A percentile compares a stretch with the other conserved stretches of the same genome.
phyloP scores from a whole-genome alignment of 2,888 invertebrate species.

The Sisyra terminalis region DNA sequence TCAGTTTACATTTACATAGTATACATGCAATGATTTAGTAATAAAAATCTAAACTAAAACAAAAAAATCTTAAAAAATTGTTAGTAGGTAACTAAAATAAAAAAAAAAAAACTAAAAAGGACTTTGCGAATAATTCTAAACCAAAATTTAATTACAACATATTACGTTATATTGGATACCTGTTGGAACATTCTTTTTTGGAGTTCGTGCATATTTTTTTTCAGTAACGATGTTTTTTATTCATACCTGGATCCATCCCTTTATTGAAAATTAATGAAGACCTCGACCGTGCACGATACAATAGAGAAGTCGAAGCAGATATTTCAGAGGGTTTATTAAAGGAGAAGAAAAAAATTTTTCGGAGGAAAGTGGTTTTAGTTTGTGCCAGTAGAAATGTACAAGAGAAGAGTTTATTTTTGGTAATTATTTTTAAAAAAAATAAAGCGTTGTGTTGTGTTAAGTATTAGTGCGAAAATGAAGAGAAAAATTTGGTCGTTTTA shows the following conservation, averaged over 20 bases:
- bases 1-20: neutral
- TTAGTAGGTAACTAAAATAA: neutral
- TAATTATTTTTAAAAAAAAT: neutral
- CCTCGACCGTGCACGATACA: neutral
- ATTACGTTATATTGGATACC: conserved; percentile 5
- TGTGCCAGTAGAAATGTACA: neutral
- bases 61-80: neutral
- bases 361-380: too few species aligned
- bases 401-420: neutral
- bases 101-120: neutral
- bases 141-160: neutral
- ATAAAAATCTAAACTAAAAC: neutral
- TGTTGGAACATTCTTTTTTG: neutral
- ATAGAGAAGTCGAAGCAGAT: conserved; percentile 1
- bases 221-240: conserved; percentile 2
- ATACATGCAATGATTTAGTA: neutral
- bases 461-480: conserved; percentile 3
- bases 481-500: neutral
- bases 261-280: conserved; percentile 1
- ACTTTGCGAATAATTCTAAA: neutral
- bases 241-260: conserved; percentile 6
- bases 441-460: conserved; percentile 5
- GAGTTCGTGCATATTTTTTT: too few species aligned
- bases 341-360: neutral
- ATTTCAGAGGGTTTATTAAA: neutral